Base-by-base conservation (phyloP, 1,140 invertebrate genomes). In the Saxidomus purpurata region DNA sequence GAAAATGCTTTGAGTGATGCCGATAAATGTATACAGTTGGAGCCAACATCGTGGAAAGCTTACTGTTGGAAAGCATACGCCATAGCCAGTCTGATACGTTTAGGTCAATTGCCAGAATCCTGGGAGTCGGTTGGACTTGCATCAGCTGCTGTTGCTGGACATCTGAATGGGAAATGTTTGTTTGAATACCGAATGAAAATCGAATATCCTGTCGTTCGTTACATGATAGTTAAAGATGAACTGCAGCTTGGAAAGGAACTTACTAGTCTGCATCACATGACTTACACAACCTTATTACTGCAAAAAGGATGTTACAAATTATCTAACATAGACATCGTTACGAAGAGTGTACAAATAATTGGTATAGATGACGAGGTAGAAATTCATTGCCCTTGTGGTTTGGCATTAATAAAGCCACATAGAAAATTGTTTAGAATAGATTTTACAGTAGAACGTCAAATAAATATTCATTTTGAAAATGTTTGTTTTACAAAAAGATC, bases 31-130 rank as follows among this genome's bases (percentile, higher is more conserved):
- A 76, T 76, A n/a, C 4, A 76, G 36, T 15, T 76, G 6, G 71
- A 76, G 15, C 11, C 71, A 38, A 34, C 71, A 6, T 11, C 13
- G 8, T 76, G 71, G 25, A 76, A 76, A 38, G 71, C 71, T 28
- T 76, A 76, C 36, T 38, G 25, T 34, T 76, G 71, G 71, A 76
- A 76, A 43, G 71, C 71, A 19, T 52, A 80, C 49, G 40, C 76
- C 4, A 80, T 80, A 15, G 76, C 76, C 22, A 28, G 49, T 49
- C 36, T 80, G 17, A 80, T 80, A 8, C 11, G 28, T 8, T 6
- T 4, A 11, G 31, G 31, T 11, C 40, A 80, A 25, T 31, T 80
- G 25, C 8, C 22, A 6, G 6, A 9, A 8, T 19, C 40, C 6
- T 80, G 76, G 76, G 28, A 80, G 28, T 47, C 47, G 6, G 76